phyloP scores from a whole-genome alignment of 2,888 invertebrate genomes.

The Heliconius aoede region DNA sequence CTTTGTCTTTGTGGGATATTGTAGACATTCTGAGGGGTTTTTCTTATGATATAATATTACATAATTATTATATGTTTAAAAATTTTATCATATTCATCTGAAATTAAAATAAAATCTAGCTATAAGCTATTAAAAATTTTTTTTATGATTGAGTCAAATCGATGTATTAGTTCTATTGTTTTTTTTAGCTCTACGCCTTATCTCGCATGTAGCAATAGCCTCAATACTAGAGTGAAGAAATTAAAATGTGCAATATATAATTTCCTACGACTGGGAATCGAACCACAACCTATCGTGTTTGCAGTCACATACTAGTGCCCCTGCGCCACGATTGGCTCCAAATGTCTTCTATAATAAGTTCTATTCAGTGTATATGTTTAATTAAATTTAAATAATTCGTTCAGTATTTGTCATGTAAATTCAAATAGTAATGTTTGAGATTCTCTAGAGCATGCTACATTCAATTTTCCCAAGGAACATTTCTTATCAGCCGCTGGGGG shows the following conservation, averaged over 20 bases:
- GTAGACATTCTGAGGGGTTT: neutral
- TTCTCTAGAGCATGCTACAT: slow-evolving; percentile 54
- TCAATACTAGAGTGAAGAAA: no score
- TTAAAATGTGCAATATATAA: no score
- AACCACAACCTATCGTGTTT: no score
- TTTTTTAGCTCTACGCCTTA: no score
- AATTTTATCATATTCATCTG: no score
- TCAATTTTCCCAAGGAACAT: slow-evolving; percentile 59
- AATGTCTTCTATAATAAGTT: neutral
- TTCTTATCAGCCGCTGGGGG: slow-evolving; percentile 54
- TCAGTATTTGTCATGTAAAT: slow-evolving; percentile 64
- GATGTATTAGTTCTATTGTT: neutral
- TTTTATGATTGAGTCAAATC: neutral
- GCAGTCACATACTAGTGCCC: no score
- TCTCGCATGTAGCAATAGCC: no score
- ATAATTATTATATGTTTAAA: no score
- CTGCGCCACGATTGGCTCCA: no score
- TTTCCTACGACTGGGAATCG: no score
- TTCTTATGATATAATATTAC: neutral
- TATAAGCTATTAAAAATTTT: neutral
- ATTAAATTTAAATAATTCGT: slow-evolving; percentile 41
- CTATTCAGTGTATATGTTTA: neutral
- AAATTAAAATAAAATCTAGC: neutral
- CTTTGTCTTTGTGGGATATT: slow-evolving; percentile 45
- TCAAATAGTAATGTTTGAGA: slow-evolving; percentile 59